Percentiles rank a stretch among this genome's conserved stretches.
Conservation (phyloP, 2,113 vertebrate species). For the Ochotona princeps region DNA sequence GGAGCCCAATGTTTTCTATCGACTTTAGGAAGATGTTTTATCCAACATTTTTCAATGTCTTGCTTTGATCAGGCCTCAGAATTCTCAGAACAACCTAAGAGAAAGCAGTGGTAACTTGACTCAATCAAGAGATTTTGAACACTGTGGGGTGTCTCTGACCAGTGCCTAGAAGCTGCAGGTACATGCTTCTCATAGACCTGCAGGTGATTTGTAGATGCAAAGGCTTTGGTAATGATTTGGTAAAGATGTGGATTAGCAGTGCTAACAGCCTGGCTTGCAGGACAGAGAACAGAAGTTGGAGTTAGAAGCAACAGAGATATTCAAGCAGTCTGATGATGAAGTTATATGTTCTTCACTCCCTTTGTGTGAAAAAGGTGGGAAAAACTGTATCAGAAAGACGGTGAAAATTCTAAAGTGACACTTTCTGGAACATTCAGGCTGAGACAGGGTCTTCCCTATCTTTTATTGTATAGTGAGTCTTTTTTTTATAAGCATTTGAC, state of each 20-base stretch:
- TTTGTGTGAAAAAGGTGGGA: not conserved
- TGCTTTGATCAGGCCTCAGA: not conserved
- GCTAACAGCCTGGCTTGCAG: not conserved
- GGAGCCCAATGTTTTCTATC: not conserved
- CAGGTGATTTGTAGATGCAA: not conserved
- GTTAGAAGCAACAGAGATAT: not conserved
- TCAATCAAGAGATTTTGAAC: not conserved
- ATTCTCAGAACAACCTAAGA: not conserved
- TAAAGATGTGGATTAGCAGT: not conserved
- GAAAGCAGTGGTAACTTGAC: not conserved
- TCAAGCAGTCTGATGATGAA: not conserved
- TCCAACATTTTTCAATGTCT: not conserved
- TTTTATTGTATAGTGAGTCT: conserved; percentile 10
- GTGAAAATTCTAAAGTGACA: not conserved
- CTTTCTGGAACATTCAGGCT: not conserved
- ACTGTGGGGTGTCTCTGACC: not conserved
- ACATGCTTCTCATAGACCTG: not conserved
- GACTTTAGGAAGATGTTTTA: not conserved
- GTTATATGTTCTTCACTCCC: not conserved
- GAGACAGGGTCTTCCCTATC: not conserved
- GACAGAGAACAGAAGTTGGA: not conserved
- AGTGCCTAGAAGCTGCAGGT: not conserved
- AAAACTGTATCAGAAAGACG: conserved; percentile 15
- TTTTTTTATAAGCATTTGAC: not conserved
- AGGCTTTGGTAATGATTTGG: not conserved